Percentiles rank a stretch among this genome's conserved stretches.
Conservation (phyloP, 1,140 invertebrate species). For the Eriocheir sinensis region DNA sequence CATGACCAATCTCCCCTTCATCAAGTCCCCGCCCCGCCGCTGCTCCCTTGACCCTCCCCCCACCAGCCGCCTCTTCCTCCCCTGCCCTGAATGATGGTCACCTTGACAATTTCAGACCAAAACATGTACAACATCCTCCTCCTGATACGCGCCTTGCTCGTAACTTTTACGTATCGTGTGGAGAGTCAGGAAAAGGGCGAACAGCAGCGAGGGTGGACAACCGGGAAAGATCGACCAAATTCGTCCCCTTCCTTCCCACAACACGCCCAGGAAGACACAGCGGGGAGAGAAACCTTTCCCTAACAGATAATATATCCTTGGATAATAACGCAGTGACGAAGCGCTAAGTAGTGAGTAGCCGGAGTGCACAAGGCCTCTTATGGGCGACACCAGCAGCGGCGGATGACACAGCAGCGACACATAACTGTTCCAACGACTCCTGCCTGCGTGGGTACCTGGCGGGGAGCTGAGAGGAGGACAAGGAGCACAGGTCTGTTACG, state of each 20-base stretch:
- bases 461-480: background rate
- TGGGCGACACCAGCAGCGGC: background rate
- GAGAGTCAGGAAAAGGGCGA: background rate
- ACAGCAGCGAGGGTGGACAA: background rate
- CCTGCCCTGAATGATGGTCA: background rate
- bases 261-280: background rate
- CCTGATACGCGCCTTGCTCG: background rate
- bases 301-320: constrained; percentile 2
- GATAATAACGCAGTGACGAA: background rate
- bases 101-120: constrained; percentile 6
- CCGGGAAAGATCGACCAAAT: background rate
- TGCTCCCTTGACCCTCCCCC: background rate
- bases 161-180: background rate
- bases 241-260: background rate
- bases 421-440: background rate
- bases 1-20: constrained; percentile 57
- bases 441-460: background rate
- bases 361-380: background rate
- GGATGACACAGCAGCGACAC: background rate
- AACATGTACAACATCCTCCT: constrained; percentile 1
- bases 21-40: background rate
- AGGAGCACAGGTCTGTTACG: background rate
- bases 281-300: background rate
- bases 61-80: background rate
- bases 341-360: background rate